These are phyloP conservation scores for Rhynchophorus ferrugineus DNA, from an alignment of 1,140 invertebrate genomes.

Conservation along the genomic window DNA sequence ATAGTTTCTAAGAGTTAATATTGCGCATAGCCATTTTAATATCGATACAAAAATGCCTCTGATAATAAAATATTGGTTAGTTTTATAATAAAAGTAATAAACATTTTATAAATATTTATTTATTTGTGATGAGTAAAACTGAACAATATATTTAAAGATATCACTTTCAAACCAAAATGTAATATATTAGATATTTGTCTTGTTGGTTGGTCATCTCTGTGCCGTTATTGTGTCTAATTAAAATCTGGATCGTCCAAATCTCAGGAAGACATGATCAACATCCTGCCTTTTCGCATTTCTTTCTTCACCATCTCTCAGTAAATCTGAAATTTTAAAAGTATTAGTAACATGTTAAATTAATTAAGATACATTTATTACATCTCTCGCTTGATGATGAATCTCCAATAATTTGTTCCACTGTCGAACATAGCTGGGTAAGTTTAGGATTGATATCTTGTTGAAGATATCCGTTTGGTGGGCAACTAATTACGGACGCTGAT, in stretches of 20 bases:
- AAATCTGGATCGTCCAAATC: constrained; percentile 59
- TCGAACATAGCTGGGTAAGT: constrained; percentile 32
- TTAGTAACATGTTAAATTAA: neutral
- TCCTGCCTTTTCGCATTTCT: constrained; percentile 60
- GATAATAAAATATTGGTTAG: no score
- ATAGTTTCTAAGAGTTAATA: no score
- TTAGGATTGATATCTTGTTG: constrained; percentile 28
- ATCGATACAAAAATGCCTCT: no score
- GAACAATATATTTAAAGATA: no score
- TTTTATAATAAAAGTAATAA: no score
- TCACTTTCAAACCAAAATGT: no score
- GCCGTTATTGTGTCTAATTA: no score
- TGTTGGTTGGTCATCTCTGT: no score
- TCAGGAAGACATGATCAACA: constrained; percentile 72
- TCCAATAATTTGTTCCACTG: constrained; percentile 28
- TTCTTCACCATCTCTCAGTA: constrained; percentile 23
- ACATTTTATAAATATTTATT: no score
- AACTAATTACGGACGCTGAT: constrained; percentile 31
- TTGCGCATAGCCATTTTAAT: no score
- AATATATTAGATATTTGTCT: no score
- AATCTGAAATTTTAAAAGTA: constrained; percentile 18
- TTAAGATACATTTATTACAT: neutral
- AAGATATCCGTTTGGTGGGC: constrained; percentile 27
- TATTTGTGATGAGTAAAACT: no score
- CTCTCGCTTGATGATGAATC: constrained; percentile 21